phyloP scores from a whole-genome alignment of 2,888 invertebrate species.

The Scaptomyza parva region DNA sequence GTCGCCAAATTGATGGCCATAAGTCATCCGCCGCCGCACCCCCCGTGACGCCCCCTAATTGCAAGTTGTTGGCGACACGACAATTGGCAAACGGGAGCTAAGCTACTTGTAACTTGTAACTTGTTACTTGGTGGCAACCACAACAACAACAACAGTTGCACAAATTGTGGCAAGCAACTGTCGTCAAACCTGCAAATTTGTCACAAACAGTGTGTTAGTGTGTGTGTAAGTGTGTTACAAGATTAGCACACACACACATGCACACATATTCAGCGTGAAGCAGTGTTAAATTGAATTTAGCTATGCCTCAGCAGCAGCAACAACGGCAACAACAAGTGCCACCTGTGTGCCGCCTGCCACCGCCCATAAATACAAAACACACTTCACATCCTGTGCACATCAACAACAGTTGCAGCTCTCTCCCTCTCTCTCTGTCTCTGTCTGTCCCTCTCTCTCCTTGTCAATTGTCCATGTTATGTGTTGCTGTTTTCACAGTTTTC shows the following conservation, averaged over 20 bases:
- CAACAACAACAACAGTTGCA: slow-evolving; percentile 4
- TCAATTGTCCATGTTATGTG: slow-evolving; percentile 25
- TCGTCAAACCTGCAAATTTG: slow-evolving; percentile 1
- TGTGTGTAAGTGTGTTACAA: too few species aligned
- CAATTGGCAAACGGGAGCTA: too few species aligned
- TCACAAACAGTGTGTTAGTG: slow-evolving; percentile 10
- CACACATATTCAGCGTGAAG: slow-evolving; percentile 33
- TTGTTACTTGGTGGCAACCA: neutral
- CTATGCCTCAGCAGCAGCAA: slow-evolving; percentile 17
- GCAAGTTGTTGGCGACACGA: too few species aligned
- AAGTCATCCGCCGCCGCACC: slow-evolving; percentile 1
- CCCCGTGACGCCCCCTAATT: neutral
- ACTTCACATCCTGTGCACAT: slow-evolving; percentile 21
- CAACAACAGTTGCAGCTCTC: neutral
- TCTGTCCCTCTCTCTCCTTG: too few species aligned
- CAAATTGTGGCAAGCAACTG: slow-evolving; percentile 21
- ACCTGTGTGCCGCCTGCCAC: too few species aligned
- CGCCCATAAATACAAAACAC: slow-evolving; percentile 35
- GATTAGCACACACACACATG: too few species aligned
- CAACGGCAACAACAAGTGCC: slow-evolving; percentile 23
- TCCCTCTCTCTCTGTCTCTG: too few species aligned
- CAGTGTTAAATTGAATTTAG: slow-evolving; percentile 50
- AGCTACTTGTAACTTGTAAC: too few species aligned
- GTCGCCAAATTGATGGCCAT: slow-evolving; percentile 12
- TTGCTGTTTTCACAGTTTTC: slow-evolving; percentile 24